Evolutionary conservation across 2,797 vertebrate genomes (phyloP).

Genomic region (Lophotriccus pileatus): DNA sequence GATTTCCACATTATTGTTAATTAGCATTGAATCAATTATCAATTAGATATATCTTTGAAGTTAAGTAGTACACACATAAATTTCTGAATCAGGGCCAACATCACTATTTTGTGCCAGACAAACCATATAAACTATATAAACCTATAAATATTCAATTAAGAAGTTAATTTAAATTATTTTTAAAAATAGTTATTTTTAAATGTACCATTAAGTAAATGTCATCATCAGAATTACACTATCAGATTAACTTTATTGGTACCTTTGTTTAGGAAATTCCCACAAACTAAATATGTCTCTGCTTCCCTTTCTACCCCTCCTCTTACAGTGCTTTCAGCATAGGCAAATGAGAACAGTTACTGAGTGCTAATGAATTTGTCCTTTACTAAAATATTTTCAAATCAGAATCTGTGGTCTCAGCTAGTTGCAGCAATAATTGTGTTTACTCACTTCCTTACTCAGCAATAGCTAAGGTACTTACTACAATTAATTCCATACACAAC

Average conservation of each 20-base stretch:
- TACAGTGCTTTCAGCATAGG: not conserved
- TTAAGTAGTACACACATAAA: not conserved
- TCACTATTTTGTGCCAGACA: not conserved
- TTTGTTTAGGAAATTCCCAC: not conserved
- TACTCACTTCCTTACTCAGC: conserved; percentile 10
- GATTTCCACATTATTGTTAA: not conserved
- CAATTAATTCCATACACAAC: not conserved
- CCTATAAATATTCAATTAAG: not conserved
- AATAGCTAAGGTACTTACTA: not conserved
- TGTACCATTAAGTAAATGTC: not conserved
- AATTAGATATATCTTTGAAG: not conserved
- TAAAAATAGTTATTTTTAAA: not conserved
- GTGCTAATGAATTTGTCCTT: conserved; percentile 32
- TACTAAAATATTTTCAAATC: conserved; percentile 41
- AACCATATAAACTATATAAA: not conserved
- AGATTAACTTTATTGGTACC: not conserved
- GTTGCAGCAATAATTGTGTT: conserved; percentile 26
- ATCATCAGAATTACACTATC: not conserved
- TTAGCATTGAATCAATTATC: not conserved
- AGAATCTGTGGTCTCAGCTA: not conserved
- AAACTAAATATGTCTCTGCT: not conserved
- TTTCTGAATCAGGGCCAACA: not conserved
- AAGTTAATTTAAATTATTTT: not conserved
- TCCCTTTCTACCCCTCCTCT: not conserved
- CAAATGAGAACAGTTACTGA: not conserved